phyloP scores from a whole-genome alignment of 2,888 invertebrate species.

The Thecocarcelia acutangulata region DNA sequence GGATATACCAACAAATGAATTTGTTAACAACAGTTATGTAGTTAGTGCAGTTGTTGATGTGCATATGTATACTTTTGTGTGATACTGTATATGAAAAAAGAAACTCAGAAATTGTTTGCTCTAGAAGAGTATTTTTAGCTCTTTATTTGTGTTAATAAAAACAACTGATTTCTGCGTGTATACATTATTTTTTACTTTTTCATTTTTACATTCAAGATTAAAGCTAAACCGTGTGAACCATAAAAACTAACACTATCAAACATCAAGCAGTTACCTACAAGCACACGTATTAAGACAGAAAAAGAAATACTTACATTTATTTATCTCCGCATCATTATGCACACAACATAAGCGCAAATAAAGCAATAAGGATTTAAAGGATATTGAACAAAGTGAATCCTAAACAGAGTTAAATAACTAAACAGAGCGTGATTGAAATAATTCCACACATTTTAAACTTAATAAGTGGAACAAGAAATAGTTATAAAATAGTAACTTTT shows the following conservation, averaged over 20 bases:
- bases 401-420: not conserved
- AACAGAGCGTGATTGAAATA: conserved; percentile 1
- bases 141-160: conserved; percentile 7
- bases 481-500: too few relatives aligned
- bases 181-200: too few relatives aligned
- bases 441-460: not conserved
- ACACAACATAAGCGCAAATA: conserved; percentile 25
- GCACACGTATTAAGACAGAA: not conserved
- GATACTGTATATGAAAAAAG: conserved; percentile 7
- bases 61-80: not conserved
- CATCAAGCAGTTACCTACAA: not conserved
- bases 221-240: not conserved
- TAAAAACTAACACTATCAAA: not conserved
- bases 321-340: not conserved
- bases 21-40: not conserved
- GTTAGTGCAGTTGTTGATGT: not conserved
- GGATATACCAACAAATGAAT: conserved; percentile 11
- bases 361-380: conserved; percentile 48
- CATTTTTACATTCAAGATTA: not conserved
- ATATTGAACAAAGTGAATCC: conserved; percentile 43
- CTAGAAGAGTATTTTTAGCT: conserved; percentile 16
- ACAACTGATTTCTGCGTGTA: not conserved
- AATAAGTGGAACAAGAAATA: too few relatives aligned
- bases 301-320: not conserved
- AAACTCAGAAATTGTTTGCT: conserved; percentile 32